Base-by-base conservation (phyloP, 2,888 invertebrate genomes). In the Lottia gigantea region DNA sequence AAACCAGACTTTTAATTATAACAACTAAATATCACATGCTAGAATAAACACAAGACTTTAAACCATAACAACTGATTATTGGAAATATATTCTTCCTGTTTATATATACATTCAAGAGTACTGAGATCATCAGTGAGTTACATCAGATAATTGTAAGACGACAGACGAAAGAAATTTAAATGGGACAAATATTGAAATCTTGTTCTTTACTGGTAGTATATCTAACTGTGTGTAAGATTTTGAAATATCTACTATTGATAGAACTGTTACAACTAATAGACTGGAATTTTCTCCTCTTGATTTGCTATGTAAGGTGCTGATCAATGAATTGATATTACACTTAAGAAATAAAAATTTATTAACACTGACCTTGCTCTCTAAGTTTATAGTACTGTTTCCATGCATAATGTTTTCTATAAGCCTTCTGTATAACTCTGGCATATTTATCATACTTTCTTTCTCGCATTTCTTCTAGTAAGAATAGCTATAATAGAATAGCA, bases 371-470 rank as follows among this genome's bases (percentile, higher is more conserved):
- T 85, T 91, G 90, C 80, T 91, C 90, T 80, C 91, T 91, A 78
- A 92, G 90, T 75, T 91, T 89, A 70, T 90, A 89, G 76, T 91
- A 91, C 73, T 91, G 91, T 77, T 91, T 91, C 67, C 90, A 88
- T 3, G 92, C 92, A 82, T 92, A 91, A 83, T 92, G 91, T 77
- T 91, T 91, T 74, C 92, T 90, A 87, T 92, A 93, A 0, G 92
- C 92, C 85, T 92, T 92, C 85, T 93, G 93, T 70, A 93, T 92
- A 15, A 92, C 88, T 74, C 92, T 87, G 0, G 93, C 93, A 84
- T 91, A 92, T 64, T 89, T 89, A 84, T 93, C 92, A 88, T 91
- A 93, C 83, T 92, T 92, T 74, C 92, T 88, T 79, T 93, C 93
- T 64, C 93, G 87, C 77, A 91, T 89, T 83, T 93, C 93, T 84